phyloP scores from a whole-genome alignment of 2,113 vertebrate species.

The Microtus montanus region DNA sequence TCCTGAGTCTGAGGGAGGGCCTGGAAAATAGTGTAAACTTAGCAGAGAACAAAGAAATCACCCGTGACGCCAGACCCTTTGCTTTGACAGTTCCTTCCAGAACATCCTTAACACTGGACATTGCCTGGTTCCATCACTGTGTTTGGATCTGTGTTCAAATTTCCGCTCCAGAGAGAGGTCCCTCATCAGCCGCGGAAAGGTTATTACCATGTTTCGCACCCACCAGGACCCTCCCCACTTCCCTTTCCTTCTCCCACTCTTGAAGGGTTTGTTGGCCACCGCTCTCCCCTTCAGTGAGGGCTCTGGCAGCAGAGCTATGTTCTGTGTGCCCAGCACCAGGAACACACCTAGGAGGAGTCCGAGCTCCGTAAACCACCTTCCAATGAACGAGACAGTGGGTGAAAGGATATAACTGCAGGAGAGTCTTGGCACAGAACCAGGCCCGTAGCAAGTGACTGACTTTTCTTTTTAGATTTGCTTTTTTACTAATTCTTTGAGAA shows the following conservation, averaged over 20 bases:
- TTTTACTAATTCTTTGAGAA: not conserved
- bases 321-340: not conserved
- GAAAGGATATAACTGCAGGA: not conserved
- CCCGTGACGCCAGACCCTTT: not conserved
- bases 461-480: not conserved
- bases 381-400: not conserved
- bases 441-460: not conserved
- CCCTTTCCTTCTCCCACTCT: not conserved
- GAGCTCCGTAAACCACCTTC: not conserved
- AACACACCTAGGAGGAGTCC: not conserved
- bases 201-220: rapidly evolving
- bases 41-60: not conserved
- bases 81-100: not conserved
- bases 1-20: not conserved
- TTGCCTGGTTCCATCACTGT: not conserved
- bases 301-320: not conserved
- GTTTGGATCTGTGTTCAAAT: not conserved
- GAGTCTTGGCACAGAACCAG: not conserved
- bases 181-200: not conserved
- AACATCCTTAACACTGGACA: not conserved
- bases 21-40: not conserved
- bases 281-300: not conserved
- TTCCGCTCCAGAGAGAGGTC: not conserved
- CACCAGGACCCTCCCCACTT: not conserved
- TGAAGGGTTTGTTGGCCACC: not conserved